Evolutionary conservation across 1,140 invertebrate genomes (phyloP), one percentile per base, ranked within the genome.

Genomic region (Microplitis demolitor): DNA sequence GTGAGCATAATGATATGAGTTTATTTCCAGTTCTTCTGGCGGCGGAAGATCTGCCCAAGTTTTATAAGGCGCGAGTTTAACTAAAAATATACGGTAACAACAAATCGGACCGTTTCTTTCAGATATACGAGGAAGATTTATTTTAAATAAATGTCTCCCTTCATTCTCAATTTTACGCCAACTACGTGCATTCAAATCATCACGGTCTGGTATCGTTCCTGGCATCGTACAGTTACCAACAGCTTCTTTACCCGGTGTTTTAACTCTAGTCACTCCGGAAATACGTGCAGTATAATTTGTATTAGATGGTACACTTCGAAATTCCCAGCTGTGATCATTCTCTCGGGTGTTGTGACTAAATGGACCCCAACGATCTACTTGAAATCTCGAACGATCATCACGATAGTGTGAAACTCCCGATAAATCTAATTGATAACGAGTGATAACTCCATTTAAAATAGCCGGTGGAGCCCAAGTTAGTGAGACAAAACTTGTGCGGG

Each of bases 101-200:
- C 95, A 96, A 76, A 97, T 95, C 4, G 92, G 92, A 9, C 95
- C 95, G 82, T 96, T 96, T 71, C 95, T 87, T 80, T 96, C 94
- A 0, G 93, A 92, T 13, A 96, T 89, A 74, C 92, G 88, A 0
- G 93, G 93, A 56, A 95, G 82, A 74, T 89, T 89, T 13, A 95
- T 80, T 76, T 92, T 92, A 67, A 95, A 91, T 60, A 94, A 85
- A 83, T 91, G 92, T 76, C 88, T 89, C 16, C 90, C 91, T 54
- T 91, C 88, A 60, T 89, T 89, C 64, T 90, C 88, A 54, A 94
- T 88, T 84, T 93, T 94, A 14, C 89, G 87, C 94, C 94, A 96
- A 16, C 88, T 88, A 3, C 92, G 89, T 31, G 90, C 86, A 70
- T 88, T 89, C 39, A 93, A 84, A 56, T 87, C 89, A 53, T 91